These are phyloP conservation scores for Drosophila kohkoa DNA, from an alignment of 1,140 invertebrate genomes.

Conservation along the genomic window DNA sequence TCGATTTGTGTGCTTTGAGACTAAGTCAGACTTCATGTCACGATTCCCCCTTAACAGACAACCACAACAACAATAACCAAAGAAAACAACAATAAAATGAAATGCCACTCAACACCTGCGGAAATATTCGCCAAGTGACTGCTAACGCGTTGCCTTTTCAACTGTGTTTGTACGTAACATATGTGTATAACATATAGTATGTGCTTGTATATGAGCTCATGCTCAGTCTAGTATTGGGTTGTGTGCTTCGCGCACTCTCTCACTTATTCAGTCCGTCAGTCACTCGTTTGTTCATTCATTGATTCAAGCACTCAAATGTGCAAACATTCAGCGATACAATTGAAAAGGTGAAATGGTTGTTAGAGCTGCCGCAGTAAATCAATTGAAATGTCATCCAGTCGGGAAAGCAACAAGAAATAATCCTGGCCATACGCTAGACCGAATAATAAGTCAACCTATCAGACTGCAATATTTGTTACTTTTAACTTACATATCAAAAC, in stretches of 20 bases:
- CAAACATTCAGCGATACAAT: constrained; percentile 33
- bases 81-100: constrained; percentile 66
- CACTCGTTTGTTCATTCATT: constrained; percentile 48
- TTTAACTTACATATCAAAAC: constrained; percentile 16
- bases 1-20: constrained; percentile 66
- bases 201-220: constrained; percentile 16
- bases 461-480: not conserved
- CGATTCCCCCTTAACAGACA: constrained; percentile 66
- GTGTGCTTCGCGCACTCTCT: constrained; percentile 47
- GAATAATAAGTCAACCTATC: constrained; percentile 3
- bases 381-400: constrained; percentile 53
- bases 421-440: constrained; percentile 24
- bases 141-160: constrained; percentile 48
- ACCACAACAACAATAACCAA: constrained; percentile 28
- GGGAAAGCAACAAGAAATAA: constrained; percentile 26
- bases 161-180: constrained; percentile 20
- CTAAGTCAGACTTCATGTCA: constrained; percentile 79
- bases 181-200: not conserved
- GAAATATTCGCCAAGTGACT: constrained; percentile 76
- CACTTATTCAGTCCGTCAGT: constrained; percentile 24
- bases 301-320: constrained; percentile 43
- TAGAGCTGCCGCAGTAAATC: constrained; percentile 40
- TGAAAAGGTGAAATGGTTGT: constrained; percentile 45
- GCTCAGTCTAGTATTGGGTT: constrained; percentile 32
- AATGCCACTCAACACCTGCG: constrained; percentile 81